Percentiles rank a stretch among this genome's conserved stretches.
These are phyloP conservation scores for Distichodus sexfasciatus DNA, from an alignment of 2,797 vertebrate species.

Conservation along the genomic window DNA sequence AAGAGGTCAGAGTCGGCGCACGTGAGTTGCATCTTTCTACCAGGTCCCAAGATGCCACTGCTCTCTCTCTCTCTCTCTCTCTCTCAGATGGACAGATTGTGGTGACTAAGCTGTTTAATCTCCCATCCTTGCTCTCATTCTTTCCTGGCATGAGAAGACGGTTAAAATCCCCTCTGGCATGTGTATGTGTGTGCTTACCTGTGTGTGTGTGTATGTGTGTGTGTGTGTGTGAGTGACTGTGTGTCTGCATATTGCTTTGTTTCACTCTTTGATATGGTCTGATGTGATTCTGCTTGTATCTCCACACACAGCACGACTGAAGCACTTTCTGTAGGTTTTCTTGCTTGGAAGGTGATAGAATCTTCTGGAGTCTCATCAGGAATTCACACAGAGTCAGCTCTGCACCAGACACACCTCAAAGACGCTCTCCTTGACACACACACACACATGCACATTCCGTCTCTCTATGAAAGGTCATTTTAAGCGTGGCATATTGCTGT, in stretches of 20 bases:
- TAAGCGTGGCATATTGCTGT: neutral
- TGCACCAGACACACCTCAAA: constrained; percentile 32
- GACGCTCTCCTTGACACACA: neutral
- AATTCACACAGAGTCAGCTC: constrained; percentile 45
- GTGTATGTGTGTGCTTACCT: neutral
- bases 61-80: neutral
- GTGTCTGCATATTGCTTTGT: neutral
- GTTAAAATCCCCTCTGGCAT: constrained; percentile 25
- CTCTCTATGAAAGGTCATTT: constrained; percentile 3
- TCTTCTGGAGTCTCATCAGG: constrained; percentile 36
- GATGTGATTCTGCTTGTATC: neutral
- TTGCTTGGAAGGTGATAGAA: neutral
- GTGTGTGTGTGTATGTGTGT: neutral
- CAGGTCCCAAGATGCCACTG: neutral
- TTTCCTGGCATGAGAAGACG: constrained; percentile 27
- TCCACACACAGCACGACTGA: no score
- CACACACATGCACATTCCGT: neutral
- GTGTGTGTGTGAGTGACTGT: neutral
- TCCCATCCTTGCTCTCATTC: constrained; percentile 29
- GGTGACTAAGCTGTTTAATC: constrained; percentile 46
- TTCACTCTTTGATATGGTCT: neutral
- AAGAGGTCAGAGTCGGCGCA: no score
- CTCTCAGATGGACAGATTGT: constrained; percentile 36
- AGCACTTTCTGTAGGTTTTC: neutral
- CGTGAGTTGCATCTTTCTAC: no score